Evolutionary conservation across 1,140 invertebrate genomes (phyloP).

Genomic region (Hycleus phaleratus): DNA sequence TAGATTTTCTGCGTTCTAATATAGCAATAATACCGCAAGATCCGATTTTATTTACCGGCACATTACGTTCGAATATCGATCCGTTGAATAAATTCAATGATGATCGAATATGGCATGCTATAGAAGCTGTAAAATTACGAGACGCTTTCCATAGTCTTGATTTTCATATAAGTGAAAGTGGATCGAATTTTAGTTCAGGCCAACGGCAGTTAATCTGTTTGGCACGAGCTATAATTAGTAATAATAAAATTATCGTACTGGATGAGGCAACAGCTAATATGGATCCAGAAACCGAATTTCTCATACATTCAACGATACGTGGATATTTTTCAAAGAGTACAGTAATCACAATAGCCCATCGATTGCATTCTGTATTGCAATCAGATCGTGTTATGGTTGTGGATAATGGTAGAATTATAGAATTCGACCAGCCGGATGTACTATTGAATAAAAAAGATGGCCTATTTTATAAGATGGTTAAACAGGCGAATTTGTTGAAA

Average conservation of each 20-base stretch:
- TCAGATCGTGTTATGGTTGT: conserved; percentile 66
- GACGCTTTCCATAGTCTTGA: conserved; percentile 2
- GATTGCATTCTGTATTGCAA: conserved; percentile 76
- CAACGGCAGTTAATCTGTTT: conserved; percentile 74
- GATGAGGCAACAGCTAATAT: conserved; percentile 69
- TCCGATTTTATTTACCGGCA: conserved; percentile 75
- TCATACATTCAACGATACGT: conserved; percentile 59
- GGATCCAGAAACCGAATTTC: conserved; percentile 61
- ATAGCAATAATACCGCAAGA: conserved; percentile 78
- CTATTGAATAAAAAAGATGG: conserved; percentile 56
- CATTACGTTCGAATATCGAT: conserved; percentile 74
- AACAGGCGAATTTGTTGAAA: conserved; percentile 48
- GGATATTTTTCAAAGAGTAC: conserved; percentile 63
- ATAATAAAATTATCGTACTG: conserved; percentile 68
- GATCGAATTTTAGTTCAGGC: conserved; percentile 65
- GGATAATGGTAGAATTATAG: conserved; percentile 52
- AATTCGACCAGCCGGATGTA: conserved; percentile 64
- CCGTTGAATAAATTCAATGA: conserved; percentile 69
- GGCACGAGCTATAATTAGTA: conserved; percentile 63
- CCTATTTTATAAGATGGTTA: conserved; percentile 59
- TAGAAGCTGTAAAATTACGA: conserved; percentile 68
- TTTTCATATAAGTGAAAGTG: conserved; percentile 52
- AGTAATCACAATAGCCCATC: conserved; percentile 75
- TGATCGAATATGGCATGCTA: conserved; percentile 66
- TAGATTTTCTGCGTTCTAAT: conserved; percentile 60